A percentile compares a stretch with the other conserved stretches of the same genome.
These are phyloP conservation scores for Argyra leucocephala DNA, from an alignment of 2,888 invertebrate species.

Conservation along the genomic window DNA sequence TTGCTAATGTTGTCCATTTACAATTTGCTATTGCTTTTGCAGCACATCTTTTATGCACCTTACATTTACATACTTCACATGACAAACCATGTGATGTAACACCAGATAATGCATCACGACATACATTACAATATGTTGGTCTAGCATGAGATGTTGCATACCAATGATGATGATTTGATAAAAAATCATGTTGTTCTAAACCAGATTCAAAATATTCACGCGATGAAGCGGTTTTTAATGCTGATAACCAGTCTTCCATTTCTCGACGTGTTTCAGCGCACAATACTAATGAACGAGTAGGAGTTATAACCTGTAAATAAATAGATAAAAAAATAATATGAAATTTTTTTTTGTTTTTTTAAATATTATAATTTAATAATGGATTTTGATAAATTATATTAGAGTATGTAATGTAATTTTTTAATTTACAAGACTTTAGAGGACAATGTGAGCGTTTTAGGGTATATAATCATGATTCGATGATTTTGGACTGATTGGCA, in stretches of 20 bases:
- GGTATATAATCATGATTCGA: too few species aligned
- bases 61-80: conserved; percentile 95
- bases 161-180: conserved; percentile 67
- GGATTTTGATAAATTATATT: too few species aligned
- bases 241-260: conserved; percentile 88
- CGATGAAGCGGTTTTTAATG: conserved; percentile 63
- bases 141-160: conserved; percentile 89
- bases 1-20: conserved; percentile 95
- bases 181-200: conserved; percentile 55
- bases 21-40: conserved; percentile 86
- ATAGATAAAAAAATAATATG: neutral
- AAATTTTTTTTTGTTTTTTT: too few species aligned
- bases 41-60: conserved; percentile 92
- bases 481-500: too few species aligned
- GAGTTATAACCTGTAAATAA: conserved; percentile 58
- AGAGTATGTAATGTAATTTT: too few species aligned
- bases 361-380: too few species aligned
- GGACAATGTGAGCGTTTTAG: too few species aligned
- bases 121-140: conserved; percentile 95
- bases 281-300: conserved; percentile 66
- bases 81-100: conserved; percentile 92
- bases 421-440: too few species aligned
- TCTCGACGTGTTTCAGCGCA: conserved; percentile 71
- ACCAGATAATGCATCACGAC: conserved; percentile 83
- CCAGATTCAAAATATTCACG: conserved; percentile 45